Percentiles rank a stretch among this genome's conserved stretches.
Conservation (phyloP, 2,797 vertebrate species). For the Platalea minor region DNA sequence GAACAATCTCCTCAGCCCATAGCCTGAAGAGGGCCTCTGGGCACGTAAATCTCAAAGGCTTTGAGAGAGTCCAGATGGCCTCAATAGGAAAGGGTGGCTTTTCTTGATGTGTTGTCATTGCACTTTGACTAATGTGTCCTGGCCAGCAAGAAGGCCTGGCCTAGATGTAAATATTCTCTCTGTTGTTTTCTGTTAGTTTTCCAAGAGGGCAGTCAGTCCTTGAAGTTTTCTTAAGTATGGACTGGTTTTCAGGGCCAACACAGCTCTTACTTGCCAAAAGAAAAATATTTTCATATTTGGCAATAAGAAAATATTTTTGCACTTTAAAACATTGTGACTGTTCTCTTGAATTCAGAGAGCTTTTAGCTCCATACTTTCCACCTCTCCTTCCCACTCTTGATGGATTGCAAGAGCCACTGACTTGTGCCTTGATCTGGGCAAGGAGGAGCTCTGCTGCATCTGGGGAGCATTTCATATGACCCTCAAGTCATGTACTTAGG, state of each 20-base stretch:
- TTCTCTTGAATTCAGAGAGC: neutral
- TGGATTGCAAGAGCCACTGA: neutral
- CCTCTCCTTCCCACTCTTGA: neutral
- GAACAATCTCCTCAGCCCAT: neutral
- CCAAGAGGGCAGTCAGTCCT: neutral
- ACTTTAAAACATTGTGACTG: neutral
- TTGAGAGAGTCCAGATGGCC: conserved; percentile 36
- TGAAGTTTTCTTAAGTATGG: neutral
- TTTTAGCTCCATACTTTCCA: neutral
- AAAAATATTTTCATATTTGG: conserved; percentile 1
- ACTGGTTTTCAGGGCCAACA: neutral
- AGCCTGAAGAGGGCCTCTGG: neutral
- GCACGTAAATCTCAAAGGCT: neutral
- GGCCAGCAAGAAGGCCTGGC: neutral
- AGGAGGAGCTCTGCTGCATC: neutral
- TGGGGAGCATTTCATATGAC: neutral
- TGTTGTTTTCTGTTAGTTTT: neutral
- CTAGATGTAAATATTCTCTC: conserved; percentile 13
- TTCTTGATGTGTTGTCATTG: neutral
- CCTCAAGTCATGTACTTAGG: neutral
- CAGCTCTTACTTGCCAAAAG: neutral
- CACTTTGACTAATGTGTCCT: neutral
- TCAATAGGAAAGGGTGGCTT: neutral
- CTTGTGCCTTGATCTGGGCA: neutral
- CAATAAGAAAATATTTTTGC: neutral